These are phyloP conservation scores for Aleiodes sp. DNA, from an alignment of 1,140 invertebrate species.

Conservation along the genomic window DNA sequence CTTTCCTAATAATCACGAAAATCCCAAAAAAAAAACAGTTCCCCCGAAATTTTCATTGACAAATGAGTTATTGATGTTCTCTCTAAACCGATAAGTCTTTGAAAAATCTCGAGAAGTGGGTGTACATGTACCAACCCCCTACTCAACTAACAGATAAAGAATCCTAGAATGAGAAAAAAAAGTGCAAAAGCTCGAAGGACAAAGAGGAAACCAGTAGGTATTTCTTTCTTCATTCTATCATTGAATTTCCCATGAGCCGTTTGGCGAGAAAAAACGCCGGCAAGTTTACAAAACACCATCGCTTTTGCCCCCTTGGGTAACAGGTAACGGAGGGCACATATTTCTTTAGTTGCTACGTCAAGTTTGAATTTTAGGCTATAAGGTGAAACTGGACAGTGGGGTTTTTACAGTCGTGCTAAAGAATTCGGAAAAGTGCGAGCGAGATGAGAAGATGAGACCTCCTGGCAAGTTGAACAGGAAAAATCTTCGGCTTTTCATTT, in stretches of 20 bases:
- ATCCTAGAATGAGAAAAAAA: no score
- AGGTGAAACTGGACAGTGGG: constrained; percentile 3
- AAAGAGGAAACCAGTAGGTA: not conserved
- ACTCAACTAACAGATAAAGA: not conserved
- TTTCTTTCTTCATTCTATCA: not conserved
- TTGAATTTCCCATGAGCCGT: not conserved
- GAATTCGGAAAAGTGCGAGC: not conserved
- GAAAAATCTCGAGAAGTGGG: not conserved
- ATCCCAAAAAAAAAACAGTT: no score
- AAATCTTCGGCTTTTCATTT: not conserved
- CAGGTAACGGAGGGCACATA: constrained; percentile 29
- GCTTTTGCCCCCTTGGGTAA: constrained; percentile 5
- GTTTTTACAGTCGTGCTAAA: not conserved
- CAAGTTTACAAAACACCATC: constrained; percentile 33
- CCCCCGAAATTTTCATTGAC: no score
- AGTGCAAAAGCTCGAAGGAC: not conserved
- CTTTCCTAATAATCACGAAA: no score
- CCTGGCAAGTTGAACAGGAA: constrained; percentile 25
- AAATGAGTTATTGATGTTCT: no score
- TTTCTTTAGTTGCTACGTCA: not conserved
- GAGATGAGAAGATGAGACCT: constrained; percentile 11
- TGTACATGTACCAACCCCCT: not conserved
- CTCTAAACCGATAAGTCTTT: no score
- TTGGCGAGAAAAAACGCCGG: constrained; percentile 10
- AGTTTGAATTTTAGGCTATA: not conserved